Conservation (phyloP, 2,113 vertebrate genomes). For the Machaerirhynchus nigripectus region DNA sequence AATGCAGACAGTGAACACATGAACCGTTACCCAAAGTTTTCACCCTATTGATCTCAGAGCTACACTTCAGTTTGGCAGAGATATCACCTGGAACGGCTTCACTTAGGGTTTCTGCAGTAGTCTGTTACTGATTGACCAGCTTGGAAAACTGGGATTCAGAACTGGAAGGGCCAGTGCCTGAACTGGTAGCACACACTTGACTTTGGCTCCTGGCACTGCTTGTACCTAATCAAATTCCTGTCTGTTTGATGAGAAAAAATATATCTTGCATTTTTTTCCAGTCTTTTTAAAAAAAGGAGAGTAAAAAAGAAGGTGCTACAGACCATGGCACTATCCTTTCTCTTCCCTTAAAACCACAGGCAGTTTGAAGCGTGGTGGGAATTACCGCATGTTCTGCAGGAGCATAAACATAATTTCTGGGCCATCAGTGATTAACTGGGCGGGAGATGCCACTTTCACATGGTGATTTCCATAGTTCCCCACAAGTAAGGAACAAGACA, state of each 20-base stretch:
- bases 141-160: not conserved
- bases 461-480: not conserved
- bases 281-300: not conserved
- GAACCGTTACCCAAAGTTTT: not conserved
- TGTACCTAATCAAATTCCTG: not conserved
- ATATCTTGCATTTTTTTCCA: not conserved
- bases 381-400: rapidly evolving
- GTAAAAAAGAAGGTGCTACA: not conserved
- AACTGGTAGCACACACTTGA: not conserved
- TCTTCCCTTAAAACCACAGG: not conserved
- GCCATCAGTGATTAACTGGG: not conserved
- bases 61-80: not conserved
- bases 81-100: not conserved
- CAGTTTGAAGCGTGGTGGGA: not conserved
- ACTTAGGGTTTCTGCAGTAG: not conserved
- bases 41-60: not conserved
- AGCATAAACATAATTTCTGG: not conserved
- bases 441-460: not conserved
- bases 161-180: not conserved
- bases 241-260: not conserved
- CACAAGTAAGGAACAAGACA: not conserved
- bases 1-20: rapidly evolving
- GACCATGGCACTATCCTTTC: not conserved
- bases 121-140: not conserved
- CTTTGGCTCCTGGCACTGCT: not conserved